Conservation (phyloP, 2,113 vertebrate species). For the Nycticryphes semicollaris region DNA sequence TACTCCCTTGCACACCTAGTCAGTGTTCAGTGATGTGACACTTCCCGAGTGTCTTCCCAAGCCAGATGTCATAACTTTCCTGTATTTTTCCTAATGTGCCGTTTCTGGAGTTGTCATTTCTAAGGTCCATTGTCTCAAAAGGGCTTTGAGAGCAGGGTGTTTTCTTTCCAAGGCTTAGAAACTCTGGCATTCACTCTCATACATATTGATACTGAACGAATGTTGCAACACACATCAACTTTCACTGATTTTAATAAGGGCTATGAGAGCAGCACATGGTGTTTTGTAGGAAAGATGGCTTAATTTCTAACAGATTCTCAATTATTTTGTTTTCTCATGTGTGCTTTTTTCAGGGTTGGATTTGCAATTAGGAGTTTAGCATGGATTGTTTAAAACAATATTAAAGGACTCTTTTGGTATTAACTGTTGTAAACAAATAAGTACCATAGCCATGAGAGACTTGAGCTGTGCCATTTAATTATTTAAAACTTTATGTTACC, state of each 20-base stretch:
- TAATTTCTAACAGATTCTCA: not conserved
- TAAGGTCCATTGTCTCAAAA: not conserved
- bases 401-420: not conserved
- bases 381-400: not conserved
- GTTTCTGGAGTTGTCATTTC: not conserved
- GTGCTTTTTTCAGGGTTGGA: not conserved
- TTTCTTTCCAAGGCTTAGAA: not conserved
- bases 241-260: not conserved
- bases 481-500: constrained; percentile 74
- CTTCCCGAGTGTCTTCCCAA: not conserved
- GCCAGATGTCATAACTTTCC: not conserved
- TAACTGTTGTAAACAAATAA: not conserved
- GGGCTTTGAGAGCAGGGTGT: not conserved
- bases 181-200: not conserved
- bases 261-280: not conserved
- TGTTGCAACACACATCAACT: not conserved
- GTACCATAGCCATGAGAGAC: not conserved
- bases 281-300: not conserved
- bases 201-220: not conserved
- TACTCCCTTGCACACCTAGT: not conserved
- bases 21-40: not conserved
- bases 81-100: not conserved
- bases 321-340: not conserved
- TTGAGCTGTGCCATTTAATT: not conserved
- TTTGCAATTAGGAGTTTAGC: not conserved